Evolutionary conservation across 2,888 invertebrate genomes (phyloP), one percentile per base, ranked within the genome.

Genomic region (Aricia artaxerxes): DNA sequence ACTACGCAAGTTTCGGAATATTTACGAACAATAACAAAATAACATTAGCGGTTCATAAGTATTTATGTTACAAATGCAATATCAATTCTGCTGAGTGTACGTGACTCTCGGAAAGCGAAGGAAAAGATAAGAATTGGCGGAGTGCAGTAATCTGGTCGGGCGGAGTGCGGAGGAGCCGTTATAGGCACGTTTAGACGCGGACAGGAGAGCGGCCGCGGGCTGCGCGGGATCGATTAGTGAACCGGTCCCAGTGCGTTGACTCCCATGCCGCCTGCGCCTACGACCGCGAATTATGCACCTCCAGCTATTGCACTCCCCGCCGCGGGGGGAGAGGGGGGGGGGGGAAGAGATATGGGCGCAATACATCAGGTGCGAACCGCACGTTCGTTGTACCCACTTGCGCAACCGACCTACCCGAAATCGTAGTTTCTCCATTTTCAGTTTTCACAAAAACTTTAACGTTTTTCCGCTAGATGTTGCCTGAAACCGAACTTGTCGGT

Each of bases 211-310:
- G 86, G 61, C 61, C 24, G 61, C 61, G 85, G 87, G 86, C 89
- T 88, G 88, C 88, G 90, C 89, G 86, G 92, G 92, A 93, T 89
- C 92, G 93, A 94, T 94, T 93, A 94, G 90, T 89, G 90, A 93
- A 94, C 94, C 94, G 94, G 94, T 93, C 90, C 85, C 87, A 86
- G 88, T 92, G 87, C 94, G 88, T 94, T 94, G 94, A 93, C 93
- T 93, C 93, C 91, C 86, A 88, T 87, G 88, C 86, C 88, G 85
- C 86, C 85, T 89, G 89, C 87, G 87, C 88, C 88, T 88, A 87
- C 87, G 85, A 84, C 87, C 88, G 89, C 88, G 87, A 90, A 89
- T 88, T 89, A 88, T 88, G 87, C 88, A 89, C 88, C 86, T 88
- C 87, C 86, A 85, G 87, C 87, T 83, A 85, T 86, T 85, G 86